phyloP scores from a whole-genome alignment of 2,113 vertebrate genomes.

The Zonotrichia leucophrys region DNA sequence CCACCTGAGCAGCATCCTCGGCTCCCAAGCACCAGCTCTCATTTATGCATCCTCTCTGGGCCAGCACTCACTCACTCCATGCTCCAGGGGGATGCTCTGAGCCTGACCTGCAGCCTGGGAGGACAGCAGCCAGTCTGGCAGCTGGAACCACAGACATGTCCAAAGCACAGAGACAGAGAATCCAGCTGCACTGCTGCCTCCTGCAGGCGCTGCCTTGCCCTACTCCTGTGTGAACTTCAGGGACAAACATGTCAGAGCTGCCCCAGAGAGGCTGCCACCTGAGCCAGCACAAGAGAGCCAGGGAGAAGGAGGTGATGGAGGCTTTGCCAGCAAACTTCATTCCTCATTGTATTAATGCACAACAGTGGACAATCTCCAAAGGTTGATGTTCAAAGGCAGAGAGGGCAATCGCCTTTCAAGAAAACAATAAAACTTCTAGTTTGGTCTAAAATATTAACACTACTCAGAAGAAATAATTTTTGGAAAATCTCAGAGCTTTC shows the following conservation, averaged over 20 bases:
- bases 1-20: neutral
- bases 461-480: neutral
- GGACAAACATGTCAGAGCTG: neutral
- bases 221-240: neutral
- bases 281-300: neutral
- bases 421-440: neutral
- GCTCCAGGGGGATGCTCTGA: neutral
- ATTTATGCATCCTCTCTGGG: rapidly evolving
- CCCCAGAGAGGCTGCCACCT: neutral
- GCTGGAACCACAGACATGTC: neutral
- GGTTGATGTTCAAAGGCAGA: neutral
- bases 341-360: neutral
- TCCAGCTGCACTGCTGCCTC: neutral
- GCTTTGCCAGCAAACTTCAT: neutral
- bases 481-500: neutral
- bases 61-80: rapidly evolving
- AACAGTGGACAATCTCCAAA: rapidly evolving
- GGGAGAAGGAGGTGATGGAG: neutral
- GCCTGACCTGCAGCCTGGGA: rapidly evolving
- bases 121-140: neutral
- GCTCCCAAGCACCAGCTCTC: neutral
- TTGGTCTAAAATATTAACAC: neutral
- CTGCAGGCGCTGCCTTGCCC: neutral
- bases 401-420: neutral
- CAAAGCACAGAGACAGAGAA: neutral